These are phyloP conservation scores for Ornithoptera priamus DNA, from an alignment of 2,888 invertebrate species.

Conservation along the genomic window DNA sequence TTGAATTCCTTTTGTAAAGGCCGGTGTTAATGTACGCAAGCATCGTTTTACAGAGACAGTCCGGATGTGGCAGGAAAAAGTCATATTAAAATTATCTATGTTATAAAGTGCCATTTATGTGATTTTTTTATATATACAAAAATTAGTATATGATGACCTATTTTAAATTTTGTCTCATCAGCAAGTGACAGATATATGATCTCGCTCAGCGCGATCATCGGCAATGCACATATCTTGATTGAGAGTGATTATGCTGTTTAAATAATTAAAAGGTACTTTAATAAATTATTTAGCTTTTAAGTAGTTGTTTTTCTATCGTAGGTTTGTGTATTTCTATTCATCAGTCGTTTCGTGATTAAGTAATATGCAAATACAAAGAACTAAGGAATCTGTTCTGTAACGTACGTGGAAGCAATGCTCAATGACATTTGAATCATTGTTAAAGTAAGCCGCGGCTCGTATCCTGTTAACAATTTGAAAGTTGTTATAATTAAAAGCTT, in stretches of 20 bases:
- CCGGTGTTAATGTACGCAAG: too few relatives aligned
- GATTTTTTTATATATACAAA: too few relatives aligned
- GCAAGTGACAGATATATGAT: too few relatives aligned
- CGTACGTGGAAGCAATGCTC: conserved; percentile 24
- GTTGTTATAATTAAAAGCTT: conserved; percentile 9
- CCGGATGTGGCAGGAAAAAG: too few relatives aligned
- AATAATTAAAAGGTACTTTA: background rate
- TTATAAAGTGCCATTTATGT: too few relatives aligned
- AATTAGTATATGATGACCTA: too few relatives aligned
- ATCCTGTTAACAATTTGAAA: conserved; percentile 25
- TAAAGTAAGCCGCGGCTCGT: conserved; percentile 1
- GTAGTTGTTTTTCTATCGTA: background rate
- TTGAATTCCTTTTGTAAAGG: too few relatives aligned
- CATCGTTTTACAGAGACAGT: too few relatives aligned
- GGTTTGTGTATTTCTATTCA: conserved; percentile 5
- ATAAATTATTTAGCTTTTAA: background rate
- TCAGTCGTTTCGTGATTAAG: conserved; percentile 9
- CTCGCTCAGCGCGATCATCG: too few relatives aligned
- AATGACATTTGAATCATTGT: conserved; percentile 25
- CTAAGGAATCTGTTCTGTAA: conserved; percentile 23
- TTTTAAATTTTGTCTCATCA: too few relatives aligned
- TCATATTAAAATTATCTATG: too few relatives aligned
- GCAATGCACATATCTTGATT: too few relatives aligned
- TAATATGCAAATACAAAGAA: conserved; percentile 18
- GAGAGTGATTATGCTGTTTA: background rate